Conservation (phyloP, 2,797 vertebrate species). For the Philypnodon macrostomus region DNA sequence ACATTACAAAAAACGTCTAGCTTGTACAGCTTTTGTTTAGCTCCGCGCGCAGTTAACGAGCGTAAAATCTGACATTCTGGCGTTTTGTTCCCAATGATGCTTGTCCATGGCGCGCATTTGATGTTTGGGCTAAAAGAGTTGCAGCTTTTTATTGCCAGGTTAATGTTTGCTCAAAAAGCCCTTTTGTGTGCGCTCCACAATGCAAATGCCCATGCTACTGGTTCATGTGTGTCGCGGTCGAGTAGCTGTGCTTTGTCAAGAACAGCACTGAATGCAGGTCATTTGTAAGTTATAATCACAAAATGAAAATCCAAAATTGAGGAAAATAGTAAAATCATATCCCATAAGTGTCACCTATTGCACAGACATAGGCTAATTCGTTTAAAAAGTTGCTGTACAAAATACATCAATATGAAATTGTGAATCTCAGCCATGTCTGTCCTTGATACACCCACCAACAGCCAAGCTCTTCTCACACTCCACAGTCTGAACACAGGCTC, state of each 20-base stretch:
- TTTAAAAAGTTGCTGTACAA: no score
- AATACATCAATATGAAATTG: neutral
- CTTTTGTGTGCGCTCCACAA: slow-evolving; percentile 5
- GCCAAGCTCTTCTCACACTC: slow-evolving; percentile 1
- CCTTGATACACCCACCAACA: slow-evolving; percentile 18
- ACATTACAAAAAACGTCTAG: slow-evolving; percentile 8
- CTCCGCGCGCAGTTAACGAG: slow-evolving; percentile 12
- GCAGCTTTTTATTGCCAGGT: slow-evolving; percentile 2
- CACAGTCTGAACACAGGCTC: neutral
- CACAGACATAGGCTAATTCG: no score
- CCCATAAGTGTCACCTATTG: neutral
- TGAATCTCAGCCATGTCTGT: slow-evolving; percentile 23
- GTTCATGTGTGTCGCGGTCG: neutral
- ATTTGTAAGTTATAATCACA: no score
- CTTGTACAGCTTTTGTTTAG: neutral
- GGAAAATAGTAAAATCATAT: neutral
- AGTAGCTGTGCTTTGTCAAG: neutral
- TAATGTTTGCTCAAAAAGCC: neutral
- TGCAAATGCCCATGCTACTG: slow-evolving; percentile 17
- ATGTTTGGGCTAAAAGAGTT: slow-evolving; percentile 10
- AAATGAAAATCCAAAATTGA: neutral
- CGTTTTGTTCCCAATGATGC: slow-evolving; percentile 25
- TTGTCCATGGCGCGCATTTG: slow-evolving; percentile 15
- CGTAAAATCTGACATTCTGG: slow-evolving; percentile 4
- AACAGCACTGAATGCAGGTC: neutral